Evolutionary conservation across 2,888 invertebrate species (phyloP), one percentile per base, ranked within the genome.

Genomic region (Tenthredo livida): DNA sequence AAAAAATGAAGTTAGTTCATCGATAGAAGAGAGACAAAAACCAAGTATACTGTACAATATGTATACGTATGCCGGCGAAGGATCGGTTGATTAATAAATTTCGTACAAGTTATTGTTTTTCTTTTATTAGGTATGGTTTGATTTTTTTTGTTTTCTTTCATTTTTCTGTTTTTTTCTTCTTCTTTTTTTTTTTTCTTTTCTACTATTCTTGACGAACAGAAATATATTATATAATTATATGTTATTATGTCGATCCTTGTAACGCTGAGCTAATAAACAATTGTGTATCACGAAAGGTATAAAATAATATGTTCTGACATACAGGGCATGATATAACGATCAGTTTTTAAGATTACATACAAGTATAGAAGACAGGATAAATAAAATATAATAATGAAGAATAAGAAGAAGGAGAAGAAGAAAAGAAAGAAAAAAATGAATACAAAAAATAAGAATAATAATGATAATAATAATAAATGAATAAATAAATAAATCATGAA

Each of bases 1-100:
- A 21, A 40, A 80, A 58, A 43, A 15, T 61, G 10, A 21, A 40
- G 21, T 40, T 58, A 80, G 58, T 37, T 61, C 25, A 61, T 80
- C 40, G 54, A 54, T 61, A 80, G 61, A 80, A 80, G 21, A 83
- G 29, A 47, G 47, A 12, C 47, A 15, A 47, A 43, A 83, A 67
- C 83, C 25, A 83, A 70, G 83, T 83, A 83, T 83, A 83, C 83
- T 80, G 67, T 61, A 83, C 67, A 83, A 67, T 83, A 83, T 83
- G 83, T 83, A 83, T 83, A 83, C 83, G 83, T 83, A 47, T 15
- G 25, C 70, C 65, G 47, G 67, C 67, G 61, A n/a, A 61, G 61
- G 47, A 50, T 67, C 43, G 67, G 67, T 67, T 83, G 17, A n/a
- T 83, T n/a, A 21, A 25, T 29, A 40, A 73, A 58, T 58, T 73